Evolutionary conservation across 35 echinoderm and acorn worm species (phyloP).

Genomic region (Lytechinus variegatus): DNA sequence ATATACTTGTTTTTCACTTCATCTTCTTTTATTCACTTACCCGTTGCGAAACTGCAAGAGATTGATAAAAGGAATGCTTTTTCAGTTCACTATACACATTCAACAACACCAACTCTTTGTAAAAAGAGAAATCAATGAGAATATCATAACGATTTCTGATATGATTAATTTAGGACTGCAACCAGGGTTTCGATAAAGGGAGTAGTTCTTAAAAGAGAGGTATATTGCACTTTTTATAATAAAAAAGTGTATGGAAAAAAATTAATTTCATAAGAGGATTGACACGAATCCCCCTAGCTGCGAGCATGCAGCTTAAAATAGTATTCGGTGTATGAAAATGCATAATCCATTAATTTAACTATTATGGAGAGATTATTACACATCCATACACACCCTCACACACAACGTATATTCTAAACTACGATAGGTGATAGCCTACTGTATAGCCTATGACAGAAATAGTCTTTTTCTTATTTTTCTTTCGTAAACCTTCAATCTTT

Average conservation of each 20-base stretch:
- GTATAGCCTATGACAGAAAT: too few relatives aligned
- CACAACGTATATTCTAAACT: too few relatives aligned
- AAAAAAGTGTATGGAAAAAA: too few relatives aligned
- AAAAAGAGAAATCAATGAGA: not conserved
- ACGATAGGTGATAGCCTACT: too few relatives aligned
- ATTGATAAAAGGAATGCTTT: too few relatives aligned
- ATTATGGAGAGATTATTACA: too few relatives aligned
- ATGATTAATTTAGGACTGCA: not conserved
- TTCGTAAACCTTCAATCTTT: too few relatives aligned
- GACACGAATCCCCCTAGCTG: not conserved
- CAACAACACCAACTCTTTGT: not conserved
- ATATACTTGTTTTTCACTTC: not conserved
- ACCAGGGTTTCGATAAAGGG: not conserved
- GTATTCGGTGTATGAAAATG: not conserved
- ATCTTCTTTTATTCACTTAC: not conserved
- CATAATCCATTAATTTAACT: too few relatives aligned
- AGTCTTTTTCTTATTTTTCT: too few relatives aligned
- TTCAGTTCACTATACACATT: not conserved
- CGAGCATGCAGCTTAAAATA: not conserved
- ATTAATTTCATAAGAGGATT: not conserved
- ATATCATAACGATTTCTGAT: not conserved
- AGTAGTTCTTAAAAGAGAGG: not conserved
- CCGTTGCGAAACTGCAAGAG: not conserved
- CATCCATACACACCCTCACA: too few relatives aligned
- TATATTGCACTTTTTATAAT: not conserved